These are phyloP conservation scores for Neodiprion virginianus DNA, from an alignment of 1,140 invertebrate species.

Conservation along the genomic window DNA sequence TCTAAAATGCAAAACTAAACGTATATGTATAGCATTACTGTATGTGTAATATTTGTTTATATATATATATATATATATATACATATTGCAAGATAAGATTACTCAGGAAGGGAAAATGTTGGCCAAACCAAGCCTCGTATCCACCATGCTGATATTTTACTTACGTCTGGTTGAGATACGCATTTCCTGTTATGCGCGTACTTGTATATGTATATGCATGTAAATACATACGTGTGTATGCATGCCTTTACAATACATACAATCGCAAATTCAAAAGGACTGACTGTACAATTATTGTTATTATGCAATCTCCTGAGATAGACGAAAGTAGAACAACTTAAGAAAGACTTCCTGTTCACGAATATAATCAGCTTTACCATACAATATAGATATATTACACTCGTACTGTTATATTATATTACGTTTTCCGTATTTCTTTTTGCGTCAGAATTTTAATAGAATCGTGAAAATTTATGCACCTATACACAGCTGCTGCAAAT, in stretches of 20 bases:
- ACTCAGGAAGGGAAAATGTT: background rate
- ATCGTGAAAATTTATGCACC: too few relatives aligned
- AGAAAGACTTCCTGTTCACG: background rate
- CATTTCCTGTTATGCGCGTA: background rate
- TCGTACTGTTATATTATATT: too few relatives aligned
- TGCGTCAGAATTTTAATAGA: too few relatives aligned
- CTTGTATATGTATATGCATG: too few relatives aligned
- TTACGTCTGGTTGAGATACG: background rate
- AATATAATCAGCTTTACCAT: too few relatives aligned
- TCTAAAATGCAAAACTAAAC: background rate
- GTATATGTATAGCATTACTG: background rate
- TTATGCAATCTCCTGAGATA: background rate
- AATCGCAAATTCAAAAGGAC: background rate
- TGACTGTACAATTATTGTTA: background rate
- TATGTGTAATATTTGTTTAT: background rate
- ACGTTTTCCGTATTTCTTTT: too few relatives aligned
- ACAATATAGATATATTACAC: too few relatives aligned
- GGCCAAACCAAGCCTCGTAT: too few relatives aligned
- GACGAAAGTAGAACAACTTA: background rate
- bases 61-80: background rate
- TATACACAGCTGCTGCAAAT: too few relatives aligned
- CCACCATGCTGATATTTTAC: too few relatives aligned
- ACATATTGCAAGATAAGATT: background rate
- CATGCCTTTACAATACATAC: background rate
- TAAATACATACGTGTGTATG: too few relatives aligned